Evolutionary conservation across 1,140 invertebrate species (phyloP).

Genomic region (Ceratoteleas bidentatus): DNA sequence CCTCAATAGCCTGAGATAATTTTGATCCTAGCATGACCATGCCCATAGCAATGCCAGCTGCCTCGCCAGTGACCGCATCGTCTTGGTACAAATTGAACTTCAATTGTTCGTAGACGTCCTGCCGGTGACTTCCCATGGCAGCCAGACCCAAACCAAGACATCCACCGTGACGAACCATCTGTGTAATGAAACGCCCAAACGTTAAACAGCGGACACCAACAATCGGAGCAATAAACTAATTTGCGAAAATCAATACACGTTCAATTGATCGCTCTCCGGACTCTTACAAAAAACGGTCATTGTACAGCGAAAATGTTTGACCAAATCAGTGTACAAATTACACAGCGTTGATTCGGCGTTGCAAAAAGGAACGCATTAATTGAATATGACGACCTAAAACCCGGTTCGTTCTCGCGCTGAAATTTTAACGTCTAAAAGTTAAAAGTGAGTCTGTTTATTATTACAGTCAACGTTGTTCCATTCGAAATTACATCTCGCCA

Average conservation of each 20-base stretch:
- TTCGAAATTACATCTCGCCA: too few species aligned
- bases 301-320: too few species aligned
- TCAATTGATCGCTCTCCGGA: too few species aligned
- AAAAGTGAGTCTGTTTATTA: too few species aligned
- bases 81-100: slow-evolving; percentile 99
- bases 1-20: slow-evolving; percentile 92
- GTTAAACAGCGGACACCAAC: not conserved
- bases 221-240: not conserved
- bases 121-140: slow-evolving; percentile 97
- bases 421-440: too few species aligned
- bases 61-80: slow-evolving; percentile 99
- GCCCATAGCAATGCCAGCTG: slow-evolving; percentile 98
- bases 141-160: slow-evolving; percentile 98
- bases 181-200: not conserved
- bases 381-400: too few species aligned
- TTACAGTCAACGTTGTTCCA: too few species aligned
- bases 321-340: too few species aligned
- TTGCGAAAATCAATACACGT: not conserved
- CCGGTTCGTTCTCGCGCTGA: too few species aligned
- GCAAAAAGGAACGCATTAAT: too few species aligned
- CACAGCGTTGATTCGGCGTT: too few species aligned
- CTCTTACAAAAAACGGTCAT: too few species aligned
- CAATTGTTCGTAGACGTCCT: slow-evolving; percentile 97
- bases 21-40: slow-evolving; percentile 99
- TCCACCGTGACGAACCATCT: slow-evolving; percentile 97